phyloP scores from a whole-genome alignment of 2,797 vertebrate genomes.

The Nyctalus aviator region DNA sequence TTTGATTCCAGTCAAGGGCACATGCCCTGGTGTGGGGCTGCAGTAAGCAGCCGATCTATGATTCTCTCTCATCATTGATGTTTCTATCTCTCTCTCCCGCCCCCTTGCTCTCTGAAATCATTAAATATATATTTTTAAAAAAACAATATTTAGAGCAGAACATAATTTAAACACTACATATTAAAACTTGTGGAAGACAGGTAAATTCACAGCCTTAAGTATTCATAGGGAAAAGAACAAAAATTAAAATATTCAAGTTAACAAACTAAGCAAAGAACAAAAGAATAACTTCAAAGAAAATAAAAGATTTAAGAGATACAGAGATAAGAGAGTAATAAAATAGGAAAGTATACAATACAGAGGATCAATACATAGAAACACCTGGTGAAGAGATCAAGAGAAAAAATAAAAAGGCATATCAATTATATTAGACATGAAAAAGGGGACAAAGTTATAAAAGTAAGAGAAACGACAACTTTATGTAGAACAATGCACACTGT shows the following conservation, averaged over 20 bases:
- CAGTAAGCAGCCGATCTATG: too few species aligned
- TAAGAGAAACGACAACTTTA: background rate
- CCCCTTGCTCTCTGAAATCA: too few species aligned
- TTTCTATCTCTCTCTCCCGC: too few species aligned
- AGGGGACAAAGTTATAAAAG: background rate
- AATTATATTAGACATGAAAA: background rate
- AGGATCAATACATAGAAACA: background rate
- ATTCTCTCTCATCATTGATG: too few species aligned
- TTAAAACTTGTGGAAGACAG: background rate
- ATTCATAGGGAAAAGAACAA: background rate
- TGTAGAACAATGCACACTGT: background rate
- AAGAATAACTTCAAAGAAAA: background rate
- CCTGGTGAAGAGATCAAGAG: background rate
- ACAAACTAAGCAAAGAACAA: background rate
- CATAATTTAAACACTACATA: background rate
- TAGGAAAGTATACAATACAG: background rate
- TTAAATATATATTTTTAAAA: too few species aligned
- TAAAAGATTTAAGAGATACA: background rate
- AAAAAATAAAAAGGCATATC: background rate
- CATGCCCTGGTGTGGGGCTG: too few species aligned
- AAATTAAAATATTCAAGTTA: background rate
- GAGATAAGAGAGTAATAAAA: background rate
- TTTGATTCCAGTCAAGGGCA: too few species aligned
- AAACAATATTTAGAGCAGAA: background rate
- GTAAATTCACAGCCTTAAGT: background rate